These are phyloP conservation scores for Anguilla obscura DNA, from an alignment of 2,797 vertebrate genomes.

Conservation along the genomic window DNA sequence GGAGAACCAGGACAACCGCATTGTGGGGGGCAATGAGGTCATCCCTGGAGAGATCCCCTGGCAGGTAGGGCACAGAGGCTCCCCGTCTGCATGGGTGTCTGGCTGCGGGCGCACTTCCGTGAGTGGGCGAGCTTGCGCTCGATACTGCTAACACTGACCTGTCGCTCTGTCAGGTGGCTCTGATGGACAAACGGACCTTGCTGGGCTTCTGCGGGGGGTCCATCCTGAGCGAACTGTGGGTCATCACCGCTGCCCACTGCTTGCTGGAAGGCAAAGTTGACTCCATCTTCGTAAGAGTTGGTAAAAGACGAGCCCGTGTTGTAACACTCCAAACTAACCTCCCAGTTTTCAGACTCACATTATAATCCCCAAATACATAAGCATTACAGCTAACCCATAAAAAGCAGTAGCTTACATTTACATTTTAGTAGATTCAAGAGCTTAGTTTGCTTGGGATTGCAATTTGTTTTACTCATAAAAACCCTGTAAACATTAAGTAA, in stretches of 20 bases:
- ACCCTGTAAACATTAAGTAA: not conserved
- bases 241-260: slow-evolving; percentile 92
- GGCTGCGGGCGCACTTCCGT: not conserved
- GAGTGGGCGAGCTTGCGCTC: not conserved
- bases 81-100: not conserved
- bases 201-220: slow-evolving; percentile 83
- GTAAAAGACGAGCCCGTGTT: slow-evolving; percentile 50
- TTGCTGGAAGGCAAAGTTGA: slow-evolving; percentile 4
- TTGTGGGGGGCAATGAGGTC: slow-evolving; percentile 82
- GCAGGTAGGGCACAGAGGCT: slow-evolving; percentile 77
- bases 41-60: slow-evolving; percentile 86
- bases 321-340: not conserved
- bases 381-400: not conserved
- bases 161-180: slow-evolving; percentile 69
- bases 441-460: not conserved
- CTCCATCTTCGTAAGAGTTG: slow-evolving; percentile 63
- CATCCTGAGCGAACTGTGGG: slow-evolving; percentile 84
- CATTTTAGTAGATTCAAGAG: not conserved
- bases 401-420: not conserved
- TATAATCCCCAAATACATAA: not conserved
- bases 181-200: slow-evolving; percentile 58
- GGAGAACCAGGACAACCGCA: slow-evolving; percentile 50
- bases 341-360: not conserved
- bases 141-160: slow-evolving; percentile 21
- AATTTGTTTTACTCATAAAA: not conserved